phyloP scores from a whole-genome alignment of 2,888 invertebrate species.

The Eristalis pertinax region DNA sequence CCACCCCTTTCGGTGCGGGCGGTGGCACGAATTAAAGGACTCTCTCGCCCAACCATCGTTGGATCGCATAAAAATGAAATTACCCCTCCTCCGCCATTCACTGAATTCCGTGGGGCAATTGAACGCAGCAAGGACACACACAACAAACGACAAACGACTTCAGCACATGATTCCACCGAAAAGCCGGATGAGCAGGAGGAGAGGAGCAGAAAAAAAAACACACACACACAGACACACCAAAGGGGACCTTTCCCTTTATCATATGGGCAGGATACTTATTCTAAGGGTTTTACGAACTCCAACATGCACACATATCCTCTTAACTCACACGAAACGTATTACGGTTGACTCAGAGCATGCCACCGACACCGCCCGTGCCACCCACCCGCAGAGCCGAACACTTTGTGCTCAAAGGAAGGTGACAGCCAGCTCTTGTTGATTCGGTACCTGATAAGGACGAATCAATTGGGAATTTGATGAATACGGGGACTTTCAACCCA shows the following conservation, averaged over 20 bases:
- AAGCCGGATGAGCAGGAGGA: conserved; percentile 29
- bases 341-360: conserved; percentile 56
- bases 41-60: conserved; percentile 30
- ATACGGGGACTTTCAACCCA: not conserved
- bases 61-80: conserved; percentile 60
- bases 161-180: conserved; percentile 46
- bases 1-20: conserved; percentile 52
- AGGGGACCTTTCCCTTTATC: conserved; percentile 13
- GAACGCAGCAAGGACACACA: conserved; percentile 39
- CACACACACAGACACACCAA: no score
- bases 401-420: conserved; percentile 18
- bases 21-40: conserved; percentile 52
- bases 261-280: conserved; percentile 42
- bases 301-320: conserved; percentile 23
- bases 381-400: conserved; percentile 1
- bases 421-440: conserved; percentile 14
- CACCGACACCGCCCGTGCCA: not conserved
- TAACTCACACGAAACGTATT: conserved; percentile 46
- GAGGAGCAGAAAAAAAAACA: conserved; percentile 17
- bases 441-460: conserved; percentile 38
- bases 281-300: conserved; percentile 31
- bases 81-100: conserved; percentile 29
- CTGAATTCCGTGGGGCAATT: conserved; percentile 51
- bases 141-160: conserved; percentile 50
- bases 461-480: conserved; percentile 57